Base-by-base conservation (phyloP, 2,797 vertebrate genomes). In the Channa striata region DNA sequence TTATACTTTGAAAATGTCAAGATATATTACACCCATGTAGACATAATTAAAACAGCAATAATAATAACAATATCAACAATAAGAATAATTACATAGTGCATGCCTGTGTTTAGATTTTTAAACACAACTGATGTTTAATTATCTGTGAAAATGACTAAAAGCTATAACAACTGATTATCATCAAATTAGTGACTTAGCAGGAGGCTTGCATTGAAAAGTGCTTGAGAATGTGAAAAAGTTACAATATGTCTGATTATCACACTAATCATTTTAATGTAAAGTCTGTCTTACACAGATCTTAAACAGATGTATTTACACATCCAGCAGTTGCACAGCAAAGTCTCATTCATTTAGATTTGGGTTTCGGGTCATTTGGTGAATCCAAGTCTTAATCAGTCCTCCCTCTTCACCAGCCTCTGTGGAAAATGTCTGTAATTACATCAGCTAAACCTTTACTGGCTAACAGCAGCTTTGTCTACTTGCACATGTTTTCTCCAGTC, bases 1-100 rank as follows among this genome's bases (percentile, higher is more conserved):
- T 36, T 52, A 20, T 61, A 39, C 58, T 25, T 23, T 46, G 46
- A 65, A 65, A 65, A 64, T 44, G 46, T 73, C 40, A 37, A 33
- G 23, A 72, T 44, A 47, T 0, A 12, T 16, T 46, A 19, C 30
- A 33, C 11, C 5, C 40, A 36, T 33, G 20, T 8, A 30, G 4
- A 65, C 25, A 73, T 43, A 21, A n/a, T n/a, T n/a, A n/a, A n/a
- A n/a, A n/a, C n/a, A n/a, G n/a, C n/a, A n/a, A n/a, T n/a, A n/a
- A n/a, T n/a, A n/a, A n/a, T n/a, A n/a, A n/a, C n/a, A n/a, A n/a
- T n/a, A n/a, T n/a, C n/a, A n/a, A n/a, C n/a, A n/a, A n/a, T n/a
- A n/a, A n/a, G n/a, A n/a, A n/a, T n/a, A n/a, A n/a, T n/a, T n/a
- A n/a, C n/a, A n/a, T n/a, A n/a, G n/a, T n/a, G n/a, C n/a, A n/a